phyloP scores from a whole-genome alignment of 2,888 invertebrate species.

The Eremobia ochroleuca region DNA sequence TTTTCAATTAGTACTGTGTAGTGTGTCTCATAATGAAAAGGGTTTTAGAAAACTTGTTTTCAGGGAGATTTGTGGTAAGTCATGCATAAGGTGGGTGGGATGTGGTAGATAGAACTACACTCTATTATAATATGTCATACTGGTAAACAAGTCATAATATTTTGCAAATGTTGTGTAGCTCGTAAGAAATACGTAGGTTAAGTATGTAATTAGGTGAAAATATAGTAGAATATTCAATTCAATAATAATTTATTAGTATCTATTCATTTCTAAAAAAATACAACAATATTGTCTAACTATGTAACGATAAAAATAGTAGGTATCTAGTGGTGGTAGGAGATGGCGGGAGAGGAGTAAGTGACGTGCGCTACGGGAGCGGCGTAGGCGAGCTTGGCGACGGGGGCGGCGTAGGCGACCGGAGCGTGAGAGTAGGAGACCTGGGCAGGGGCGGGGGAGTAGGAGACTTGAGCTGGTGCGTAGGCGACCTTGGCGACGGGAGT shows the following conservation, averaged over 20 bases:
- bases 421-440: constrained; percentile 77
- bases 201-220: not conserved
- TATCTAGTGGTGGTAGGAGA: constrained; percentile 85
- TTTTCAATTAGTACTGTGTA: not conserved
- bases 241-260: constrained; percentile 68
- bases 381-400: constrained; percentile 63
- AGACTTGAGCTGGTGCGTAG: constrained; percentile 69
- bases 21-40: not conserved
- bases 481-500: constrained; percentile 65
- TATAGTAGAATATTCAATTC: constrained; percentile 6
- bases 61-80: not conserved
- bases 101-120: not conserved
- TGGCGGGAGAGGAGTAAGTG: constrained; percentile 81
- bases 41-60: not conserved
- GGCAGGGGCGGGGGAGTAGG: constrained; percentile 74
- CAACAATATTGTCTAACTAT: constrained; percentile 61
- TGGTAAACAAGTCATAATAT: not conserved
- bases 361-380: constrained; percentile 79
- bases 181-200: not conserved
- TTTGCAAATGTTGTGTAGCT: not conserved
- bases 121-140: too few species aligned
- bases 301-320: constrained; percentile 15
- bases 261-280: constrained; percentile 72
- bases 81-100: not conserved
- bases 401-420: constrained; percentile 66